Base-by-base conservation (phyloP, 1,140 invertebrate genomes). In the Drosophila persimilis region DNA sequence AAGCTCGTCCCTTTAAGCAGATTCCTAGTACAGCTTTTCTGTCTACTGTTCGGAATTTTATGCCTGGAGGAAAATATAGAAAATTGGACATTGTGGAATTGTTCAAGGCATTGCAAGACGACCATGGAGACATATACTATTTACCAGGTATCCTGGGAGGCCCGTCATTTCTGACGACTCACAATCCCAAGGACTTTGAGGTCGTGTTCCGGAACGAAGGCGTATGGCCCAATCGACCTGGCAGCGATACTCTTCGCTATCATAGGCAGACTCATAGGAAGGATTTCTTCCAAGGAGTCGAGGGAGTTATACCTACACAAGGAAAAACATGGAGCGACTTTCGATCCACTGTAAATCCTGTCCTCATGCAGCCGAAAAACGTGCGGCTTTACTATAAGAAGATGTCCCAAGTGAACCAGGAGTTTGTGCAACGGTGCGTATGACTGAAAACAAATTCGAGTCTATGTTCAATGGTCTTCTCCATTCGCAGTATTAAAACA, bases 311-410 rank as follows among this genome's bases (percentile, higher is more conserved):
- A 44, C 69, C 81, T 0, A 60, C 73, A 0, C 79, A 89, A 24
- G 90, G 77, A 0, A 74, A 89, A 47, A 1, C 45, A 1, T 91
- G 90, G 90, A 73, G 64, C 0, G 73, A 90, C 2, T 86, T 91
- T 26, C 84, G 90, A 5, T 65, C 70, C 22, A 59, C 56, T 6
- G 92, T 93, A 0, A 93, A 93, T 56, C 92, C 92, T 5, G 90
- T 93, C 3, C 69, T 93, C 61, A 73, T 93, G 73, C 91, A 93
- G 29, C 92, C 92, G 0, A 93, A 92, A 62, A 93, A 89, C 29
- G 91, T 93, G 2, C 90, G 91, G 64, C 35, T 92, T 1, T 93
- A 93, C 54, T 77, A 78, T 8, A 75, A 77, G 35, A 89, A 85
- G 41, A 77, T 93, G 53, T 91, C 92, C 4, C 80, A 92, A 54